These are phyloP conservation scores for Aporophyla nigra DNA, from an alignment of 2,888 invertebrate genomes.

Conservation along the genomic window DNA sequence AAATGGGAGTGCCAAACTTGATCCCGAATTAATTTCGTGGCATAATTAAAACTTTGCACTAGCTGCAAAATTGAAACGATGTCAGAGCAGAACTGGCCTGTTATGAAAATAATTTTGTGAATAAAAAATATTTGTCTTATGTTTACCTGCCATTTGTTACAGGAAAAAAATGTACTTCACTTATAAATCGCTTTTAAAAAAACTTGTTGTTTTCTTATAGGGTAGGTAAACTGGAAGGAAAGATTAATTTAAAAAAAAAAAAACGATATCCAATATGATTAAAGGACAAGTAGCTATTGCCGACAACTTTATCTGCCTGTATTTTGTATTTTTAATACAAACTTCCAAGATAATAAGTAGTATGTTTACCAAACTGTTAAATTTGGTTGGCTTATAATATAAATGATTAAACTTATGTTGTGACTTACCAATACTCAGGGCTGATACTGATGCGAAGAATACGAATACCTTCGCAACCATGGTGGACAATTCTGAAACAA, in stretches of 20 bases:
- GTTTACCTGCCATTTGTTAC: constrained; percentile 40
- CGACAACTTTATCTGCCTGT: too few relatives aligned
- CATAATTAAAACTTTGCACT: constrained; percentile 81
- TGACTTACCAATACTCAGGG: constrained; percentile 80
- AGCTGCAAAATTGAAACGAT: constrained; percentile 70
- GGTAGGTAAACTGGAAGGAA: neutral
- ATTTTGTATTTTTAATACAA: too few relatives aligned
- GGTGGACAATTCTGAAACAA: constrained; percentile 78
- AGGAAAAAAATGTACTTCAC: neutral
- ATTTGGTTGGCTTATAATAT: too few relatives aligned
- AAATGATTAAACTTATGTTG: neutral
- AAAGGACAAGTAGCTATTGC: too few relatives aligned
- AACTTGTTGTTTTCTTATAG: too few relatives aligned
- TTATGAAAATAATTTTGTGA: constrained; percentile 69
- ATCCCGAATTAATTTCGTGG: constrained; percentile 79
- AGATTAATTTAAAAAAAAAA: too few relatives aligned
- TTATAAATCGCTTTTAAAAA: constrained; percentile 24
- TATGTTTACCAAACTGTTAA: too few relatives aligned
- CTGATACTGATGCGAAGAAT: constrained; percentile 77
- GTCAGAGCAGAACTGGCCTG: constrained; percentile 66
- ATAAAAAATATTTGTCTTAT: constrained; percentile 56
- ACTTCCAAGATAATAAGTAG: too few relatives aligned
- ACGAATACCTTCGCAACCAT: constrained; percentile 78
- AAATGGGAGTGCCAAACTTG: constrained; percentile 61
- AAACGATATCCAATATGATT: too few relatives aligned